Conservation (phyloP, 1,140 invertebrate genomes). For the Tribolium madens region DNA sequence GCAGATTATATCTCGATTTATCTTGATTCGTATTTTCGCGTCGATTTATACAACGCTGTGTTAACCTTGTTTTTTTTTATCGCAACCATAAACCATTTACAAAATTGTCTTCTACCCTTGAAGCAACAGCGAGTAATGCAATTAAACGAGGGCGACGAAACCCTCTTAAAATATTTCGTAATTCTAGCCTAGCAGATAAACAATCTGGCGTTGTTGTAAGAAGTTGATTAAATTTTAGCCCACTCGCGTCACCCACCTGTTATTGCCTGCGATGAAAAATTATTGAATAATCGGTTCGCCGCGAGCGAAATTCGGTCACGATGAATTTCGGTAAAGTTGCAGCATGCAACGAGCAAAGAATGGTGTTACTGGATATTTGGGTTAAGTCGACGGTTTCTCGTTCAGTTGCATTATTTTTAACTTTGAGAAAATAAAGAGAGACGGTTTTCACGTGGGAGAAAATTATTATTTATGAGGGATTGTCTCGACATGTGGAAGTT, state of each 20-base stretch:
- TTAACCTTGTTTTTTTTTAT: no score
- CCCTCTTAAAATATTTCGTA: constrained; percentile 9
- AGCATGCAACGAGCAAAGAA: not conserved
- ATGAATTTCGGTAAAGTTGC: constrained; percentile 6
- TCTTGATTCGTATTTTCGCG: not conserved
- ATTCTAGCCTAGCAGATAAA: not conserved
- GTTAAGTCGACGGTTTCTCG: constrained; percentile 9
- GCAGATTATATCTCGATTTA: not conserved
- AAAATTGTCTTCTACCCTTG: not conserved
- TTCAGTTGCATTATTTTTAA: not conserved
- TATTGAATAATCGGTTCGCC: not conserved
- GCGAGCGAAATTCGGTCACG: not conserved
- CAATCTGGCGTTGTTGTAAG: constrained; percentile 14
- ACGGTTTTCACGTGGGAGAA: not conserved
- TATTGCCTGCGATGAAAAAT: not conserved
- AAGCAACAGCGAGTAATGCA: not conserved
- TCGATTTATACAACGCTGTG: no score
- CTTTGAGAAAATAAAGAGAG: no score
- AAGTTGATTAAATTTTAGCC: constrained; percentile 5
- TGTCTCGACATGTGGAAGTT: no score
- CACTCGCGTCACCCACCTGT: constrained; percentile 7
- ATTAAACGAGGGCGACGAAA: not conserved
- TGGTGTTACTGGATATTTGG: constrained; percentile 29
- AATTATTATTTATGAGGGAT: not conserved
- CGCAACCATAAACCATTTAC: not conserved